phyloP scores from a whole-genome alignment of 1,140 invertebrate species.

The Hesperophylax magnus region DNA sequence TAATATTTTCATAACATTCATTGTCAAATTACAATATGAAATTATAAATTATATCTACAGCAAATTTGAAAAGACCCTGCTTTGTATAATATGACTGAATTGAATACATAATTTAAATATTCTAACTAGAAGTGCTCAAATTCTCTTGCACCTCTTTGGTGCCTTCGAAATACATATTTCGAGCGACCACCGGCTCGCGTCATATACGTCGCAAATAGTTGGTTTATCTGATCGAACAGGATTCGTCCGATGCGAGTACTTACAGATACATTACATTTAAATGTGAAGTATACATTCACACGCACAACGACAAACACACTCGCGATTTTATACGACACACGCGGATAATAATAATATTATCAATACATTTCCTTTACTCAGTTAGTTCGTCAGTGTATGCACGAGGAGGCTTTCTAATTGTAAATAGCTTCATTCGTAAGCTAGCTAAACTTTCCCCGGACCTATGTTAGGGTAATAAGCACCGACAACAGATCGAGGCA shows the following conservation, averaged over 20 bases:
- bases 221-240: conserved; percentile 17
- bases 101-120: no score
- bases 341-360: conserved; percentile 24
- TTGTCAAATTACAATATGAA: no score
- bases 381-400: conserved; percentile 25
- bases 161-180: no score
- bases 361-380: conserved; percentile 35
- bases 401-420: conserved; percentile 36
- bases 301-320: neutral
- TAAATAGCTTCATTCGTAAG: conserved; percentile 5
- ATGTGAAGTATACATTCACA: neutral
- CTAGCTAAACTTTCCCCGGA: conserved; percentile 11
- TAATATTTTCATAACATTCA: no score
- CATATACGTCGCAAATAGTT: conserved; percentile 2
- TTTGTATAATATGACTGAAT: no score
- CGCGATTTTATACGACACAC: neutral
- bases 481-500: conserved; percentile 17
- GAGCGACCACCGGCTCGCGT: neutral
- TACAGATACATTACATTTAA: conserved; percentile 3
- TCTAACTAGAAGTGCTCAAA: no score
- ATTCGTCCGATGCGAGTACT: neutral
- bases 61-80: no score
- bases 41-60: no score
- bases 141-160: no score
- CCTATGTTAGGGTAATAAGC: neutral